phyloP scores from a whole-genome alignment of 2,113 vertebrate species.

The Holacanthus passer region DNA sequence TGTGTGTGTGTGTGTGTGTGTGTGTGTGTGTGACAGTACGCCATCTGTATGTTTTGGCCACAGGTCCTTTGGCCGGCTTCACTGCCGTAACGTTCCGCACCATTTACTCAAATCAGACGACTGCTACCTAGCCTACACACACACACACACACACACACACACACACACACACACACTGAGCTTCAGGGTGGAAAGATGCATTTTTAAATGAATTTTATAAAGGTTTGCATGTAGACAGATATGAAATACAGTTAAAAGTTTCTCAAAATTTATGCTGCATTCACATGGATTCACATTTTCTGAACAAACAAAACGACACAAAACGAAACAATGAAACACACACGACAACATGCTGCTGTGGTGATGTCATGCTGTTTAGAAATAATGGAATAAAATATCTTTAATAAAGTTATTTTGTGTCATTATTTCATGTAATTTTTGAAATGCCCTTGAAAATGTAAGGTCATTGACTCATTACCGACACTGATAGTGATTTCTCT shows the following conservation, averaged over 20 bases:
- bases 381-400: too few species aligned
- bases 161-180: conserved; percentile 4
- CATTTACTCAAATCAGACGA: conserved; percentile 62
- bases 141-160: conserved; percentile 43
- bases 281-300: too few species aligned
- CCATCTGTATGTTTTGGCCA: conserved; percentile 68
- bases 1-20: conserved; percentile 7
- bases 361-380: too few species aligned
- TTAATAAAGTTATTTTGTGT: too few species aligned
- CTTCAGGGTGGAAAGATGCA: conserved; percentile 15
- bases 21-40: not conserved
- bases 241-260: not conserved
- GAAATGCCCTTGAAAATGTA: too few species aligned
- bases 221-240: conserved; percentile 12
- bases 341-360: too few species aligned
- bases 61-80: conserved; percentile 63
- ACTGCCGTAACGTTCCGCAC: conserved; percentile 46
- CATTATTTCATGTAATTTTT: too few species aligned
- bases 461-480: too few species aligned
- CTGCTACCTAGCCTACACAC: conserved; percentile 27
- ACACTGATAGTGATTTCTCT: too few species aligned
- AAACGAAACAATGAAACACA: too few species aligned
- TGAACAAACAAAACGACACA: too few species aligned
- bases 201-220: conserved; percentile 33
- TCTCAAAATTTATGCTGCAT: too few species aligned